A percentile compares a stretch with the other conserved stretches of the same genome.
Evolutionary conservation across 2,888 invertebrate species (phyloP).

Genomic region (Abscondita cerata): DNA sequence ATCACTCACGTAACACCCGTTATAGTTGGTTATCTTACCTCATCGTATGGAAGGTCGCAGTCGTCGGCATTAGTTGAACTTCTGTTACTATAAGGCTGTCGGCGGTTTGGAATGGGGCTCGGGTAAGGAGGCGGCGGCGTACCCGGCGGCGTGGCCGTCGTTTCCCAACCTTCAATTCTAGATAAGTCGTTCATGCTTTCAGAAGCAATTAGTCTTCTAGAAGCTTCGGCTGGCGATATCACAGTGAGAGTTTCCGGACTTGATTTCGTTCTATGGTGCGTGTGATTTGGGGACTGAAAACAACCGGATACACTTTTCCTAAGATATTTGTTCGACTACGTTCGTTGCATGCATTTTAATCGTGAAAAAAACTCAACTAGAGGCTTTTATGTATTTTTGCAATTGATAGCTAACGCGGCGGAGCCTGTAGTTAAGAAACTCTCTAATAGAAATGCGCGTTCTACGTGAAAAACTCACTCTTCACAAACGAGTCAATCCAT

Average conservation of each 20-base stretch:
- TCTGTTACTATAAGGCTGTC: constrained; percentile 43
- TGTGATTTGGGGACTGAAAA: constrained; percentile 56
- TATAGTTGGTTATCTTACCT: too few relatives aligned
- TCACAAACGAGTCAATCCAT: too few relatives aligned
- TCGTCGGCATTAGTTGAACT: constrained; percentile 46
- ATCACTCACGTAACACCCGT: too few relatives aligned
- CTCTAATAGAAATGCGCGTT: too few relatives aligned
- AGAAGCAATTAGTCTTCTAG: constrained; percentile 62
- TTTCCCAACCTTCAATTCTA: constrained; percentile 57
- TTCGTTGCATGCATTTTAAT: too few relatives aligned
- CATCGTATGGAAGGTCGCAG: constrained; percentile 44
- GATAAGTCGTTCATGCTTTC: constrained; percentile 68
- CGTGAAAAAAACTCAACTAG: not conserved
- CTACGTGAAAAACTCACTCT: too few relatives aligned
- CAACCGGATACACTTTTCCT: not conserved
- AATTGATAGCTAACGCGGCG: too few relatives aligned
- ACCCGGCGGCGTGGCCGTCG: constrained; percentile 52
- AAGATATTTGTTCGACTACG: too few relatives aligned
- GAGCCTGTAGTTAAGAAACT: too few relatives aligned
- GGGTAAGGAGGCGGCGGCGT: constrained; percentile 76
- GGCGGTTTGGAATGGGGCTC: constrained; percentile 53
- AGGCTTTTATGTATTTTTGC: too few relatives aligned
- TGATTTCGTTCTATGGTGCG: constrained; percentile 71
- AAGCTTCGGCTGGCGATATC: constrained; percentile 56
- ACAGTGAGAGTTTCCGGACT: constrained; percentile 66